A percentile compares a stretch with the other conserved stretches of the same genome.
phyloP scores from a whole-genome alignment of 2,797 vertebrate species.

The Loriculus beryllinus region DNA sequence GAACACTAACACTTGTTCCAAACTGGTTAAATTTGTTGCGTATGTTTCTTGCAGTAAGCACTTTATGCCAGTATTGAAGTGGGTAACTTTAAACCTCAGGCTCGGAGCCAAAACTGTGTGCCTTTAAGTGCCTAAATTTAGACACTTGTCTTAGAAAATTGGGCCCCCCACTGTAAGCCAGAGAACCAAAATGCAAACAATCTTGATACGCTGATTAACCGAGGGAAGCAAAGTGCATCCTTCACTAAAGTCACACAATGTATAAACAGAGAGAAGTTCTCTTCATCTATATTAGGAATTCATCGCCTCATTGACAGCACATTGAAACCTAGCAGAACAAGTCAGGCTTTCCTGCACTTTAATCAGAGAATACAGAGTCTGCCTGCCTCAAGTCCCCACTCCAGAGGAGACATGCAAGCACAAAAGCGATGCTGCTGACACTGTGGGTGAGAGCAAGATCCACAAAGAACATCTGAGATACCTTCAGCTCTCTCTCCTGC shows the following conservation, averaged over 20 bases:
- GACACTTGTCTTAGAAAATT: neutral
- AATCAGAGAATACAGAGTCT: neutral
- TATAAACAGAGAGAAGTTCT: constrained; percentile 4
- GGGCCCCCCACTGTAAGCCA: neutral
- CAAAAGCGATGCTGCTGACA: neutral
- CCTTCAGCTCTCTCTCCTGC: neutral
- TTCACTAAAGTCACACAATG: neutral
- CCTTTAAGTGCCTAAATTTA: constrained; percentile 33
- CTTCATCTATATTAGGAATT: constrained; percentile 35
- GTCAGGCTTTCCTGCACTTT: neutral
- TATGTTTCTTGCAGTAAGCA: neutral
- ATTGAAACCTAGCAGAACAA: neutral
- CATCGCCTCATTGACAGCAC: neutral
- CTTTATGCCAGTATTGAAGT: neutral
- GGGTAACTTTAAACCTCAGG: constrained; percentile 2
- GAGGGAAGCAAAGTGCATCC: neutral
- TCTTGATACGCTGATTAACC: neutral
- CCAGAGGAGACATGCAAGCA: neutral
- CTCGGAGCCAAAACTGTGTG: neutral
- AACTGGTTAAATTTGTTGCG: neutral
- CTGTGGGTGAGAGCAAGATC: neutral
- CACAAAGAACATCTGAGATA: neutral
- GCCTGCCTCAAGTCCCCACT: neutral
- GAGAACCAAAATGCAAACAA: constrained; percentile 13
- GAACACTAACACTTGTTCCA: neutral